Percentiles rank a stretch among this genome's conserved stretches.
These are phyloP conservation scores for Helogale parvula DNA, from an alignment of 2,113 vertebrate genomes.

Conservation along the genomic window DNA sequence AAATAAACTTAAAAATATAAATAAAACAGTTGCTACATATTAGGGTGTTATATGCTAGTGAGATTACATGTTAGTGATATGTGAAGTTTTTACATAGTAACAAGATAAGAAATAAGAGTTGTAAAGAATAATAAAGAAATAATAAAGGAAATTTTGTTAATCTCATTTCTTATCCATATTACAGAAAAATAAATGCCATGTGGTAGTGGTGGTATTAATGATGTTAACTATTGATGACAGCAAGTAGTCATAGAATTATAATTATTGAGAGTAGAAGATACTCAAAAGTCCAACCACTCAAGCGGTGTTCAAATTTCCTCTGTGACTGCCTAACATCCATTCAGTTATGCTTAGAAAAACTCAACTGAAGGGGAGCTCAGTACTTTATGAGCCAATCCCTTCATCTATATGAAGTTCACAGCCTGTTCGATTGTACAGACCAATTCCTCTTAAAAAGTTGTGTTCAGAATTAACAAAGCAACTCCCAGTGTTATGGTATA, in stretches of 20 bases:
- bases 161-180: not conserved
- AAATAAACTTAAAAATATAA: too few species aligned
- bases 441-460: not conserved
- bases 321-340: not conserved
- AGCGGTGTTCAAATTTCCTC: not conserved
- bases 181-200: not conserved
- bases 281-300: not conserved
- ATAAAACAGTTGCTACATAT: not conserved
- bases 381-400: conserved; percentile 1
- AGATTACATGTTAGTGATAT: not conserved
- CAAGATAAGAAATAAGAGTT: conserved; percentile 33
- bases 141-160: not conserved
- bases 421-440: not conserved
- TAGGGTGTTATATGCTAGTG: conserved; percentile 3
- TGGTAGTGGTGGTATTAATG: not conserved
- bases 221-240: not conserved
- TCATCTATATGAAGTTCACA: not conserved
- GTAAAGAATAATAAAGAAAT: not conserved
- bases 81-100: not conserved
- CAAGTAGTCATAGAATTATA: conserved; percentile 4
- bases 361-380: not conserved
- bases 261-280: not conserved
- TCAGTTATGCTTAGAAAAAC: not conserved
- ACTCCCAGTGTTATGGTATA: not conserved
- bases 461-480: conserved; percentile 34